Evolutionary conservation across 2,113 vertebrate species (phyloP).

Genomic region (Tragelaphus buxtoni): DNA sequence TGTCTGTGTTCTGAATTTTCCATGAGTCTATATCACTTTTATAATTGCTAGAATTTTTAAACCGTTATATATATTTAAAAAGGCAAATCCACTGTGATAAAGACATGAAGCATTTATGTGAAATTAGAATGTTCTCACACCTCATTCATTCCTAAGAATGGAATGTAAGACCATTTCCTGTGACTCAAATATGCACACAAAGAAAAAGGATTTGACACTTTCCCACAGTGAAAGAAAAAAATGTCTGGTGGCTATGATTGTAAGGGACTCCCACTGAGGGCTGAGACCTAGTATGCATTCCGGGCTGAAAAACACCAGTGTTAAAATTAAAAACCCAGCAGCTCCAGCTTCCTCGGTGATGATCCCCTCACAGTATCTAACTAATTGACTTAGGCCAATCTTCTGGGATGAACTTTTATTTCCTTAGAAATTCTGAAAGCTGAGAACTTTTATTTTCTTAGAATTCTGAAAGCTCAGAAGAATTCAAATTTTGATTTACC

Average conservation of each 20-base stretch:
- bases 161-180: conserved; percentile 59
- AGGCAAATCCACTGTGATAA: conserved; percentile 18
- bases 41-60: conserved; percentile 19
- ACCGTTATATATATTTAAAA: background rate
- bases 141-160: conserved; percentile 56
- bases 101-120: conserved; percentile 25
- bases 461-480: conserved; percentile 15
- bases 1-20: background rate
- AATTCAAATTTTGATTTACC: background rate
- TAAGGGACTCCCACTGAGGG: background rate
- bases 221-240: conserved; percentile 67
- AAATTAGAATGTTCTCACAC: conserved; percentile 60
- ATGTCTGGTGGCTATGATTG: conserved; percentile 48
- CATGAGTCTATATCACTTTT: background rate
- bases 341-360: background rate
- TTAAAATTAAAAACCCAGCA: background rate
- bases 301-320: background rate
- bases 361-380: background rate
- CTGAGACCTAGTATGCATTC: conserved; percentile 2
- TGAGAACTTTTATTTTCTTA: background rate
- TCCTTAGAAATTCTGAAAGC: conserved; percentile 19
- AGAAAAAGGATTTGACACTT: conserved; percentile 59
- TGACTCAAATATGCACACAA: conserved; percentile 26
- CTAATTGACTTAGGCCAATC: background rate
- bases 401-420: background rate